Conservation (phyloP, 2,797 vertebrate species). For the Gobio occitaniae region DNA sequence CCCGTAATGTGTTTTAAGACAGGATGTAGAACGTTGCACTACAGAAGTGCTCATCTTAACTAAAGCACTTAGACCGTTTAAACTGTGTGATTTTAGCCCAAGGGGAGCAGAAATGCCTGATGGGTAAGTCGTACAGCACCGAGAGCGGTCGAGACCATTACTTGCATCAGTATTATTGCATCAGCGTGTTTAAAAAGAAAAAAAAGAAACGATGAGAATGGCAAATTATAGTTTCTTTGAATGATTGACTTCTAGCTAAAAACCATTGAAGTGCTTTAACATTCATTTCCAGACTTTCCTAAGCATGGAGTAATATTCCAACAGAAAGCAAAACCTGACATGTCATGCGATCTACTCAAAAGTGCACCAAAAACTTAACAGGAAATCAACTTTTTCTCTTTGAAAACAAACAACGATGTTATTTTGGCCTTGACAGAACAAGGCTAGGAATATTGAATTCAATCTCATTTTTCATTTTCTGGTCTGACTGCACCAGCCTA, state of each 20-base stretch:
- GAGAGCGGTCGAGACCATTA: constrained; percentile 29
- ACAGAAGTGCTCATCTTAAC: constrained; percentile 16
- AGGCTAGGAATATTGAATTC: neutral
- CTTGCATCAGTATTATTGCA: constrained; percentile 55
- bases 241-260: constrained; percentile 36
- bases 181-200: neutral
- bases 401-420: neutral
- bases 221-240: constrained; percentile 12
- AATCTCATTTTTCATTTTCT: neutral
- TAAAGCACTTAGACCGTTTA: constrained; percentile 43
- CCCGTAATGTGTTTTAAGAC: constrained; percentile 21
- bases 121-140: constrained; percentile 50
- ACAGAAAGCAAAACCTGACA: constrained; percentile 16
- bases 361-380: neutral
- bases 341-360: neutral
- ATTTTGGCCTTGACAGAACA: neutral
- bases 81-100: neutral
- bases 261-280: neutral
- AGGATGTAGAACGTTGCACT: constrained; percentile 44
- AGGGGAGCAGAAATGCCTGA: constrained; percentile 43
- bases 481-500: neutral
- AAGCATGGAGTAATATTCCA: neutral
- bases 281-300: neutral
- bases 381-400: neutral
- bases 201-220: constrained; percentile 11